A percentile compares a stretch with the other conserved stretches of the same genome.
Conservation (phyloP, 2,888 invertebrate genomes). For the Ischnus inquisitorius region DNA sequence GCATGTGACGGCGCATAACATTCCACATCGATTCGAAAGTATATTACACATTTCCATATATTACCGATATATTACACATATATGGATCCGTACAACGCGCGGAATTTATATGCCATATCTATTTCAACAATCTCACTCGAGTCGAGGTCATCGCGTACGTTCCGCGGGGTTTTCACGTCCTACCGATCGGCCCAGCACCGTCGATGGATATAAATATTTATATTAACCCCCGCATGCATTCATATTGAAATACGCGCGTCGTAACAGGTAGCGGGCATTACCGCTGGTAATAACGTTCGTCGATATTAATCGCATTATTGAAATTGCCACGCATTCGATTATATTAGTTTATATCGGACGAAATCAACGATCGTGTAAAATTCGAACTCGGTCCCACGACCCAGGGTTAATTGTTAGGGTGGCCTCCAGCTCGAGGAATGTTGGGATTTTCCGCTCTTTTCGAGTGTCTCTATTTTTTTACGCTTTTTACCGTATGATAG, state of each 20-base stretch:
- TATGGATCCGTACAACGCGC: not conserved
- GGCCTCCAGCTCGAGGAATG: not conserved
- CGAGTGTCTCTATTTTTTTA: no score
- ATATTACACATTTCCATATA: slow-evolving; percentile 35
- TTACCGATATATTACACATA: slow-evolving; percentile 30
- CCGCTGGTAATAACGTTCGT: slow-evolving; percentile 47
- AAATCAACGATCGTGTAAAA: not conserved
- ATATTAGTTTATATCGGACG: slow-evolving; percentile 28
- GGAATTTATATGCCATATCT: slow-evolving; percentile 38
- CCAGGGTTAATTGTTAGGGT: not conserved
- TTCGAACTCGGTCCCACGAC: not conserved
- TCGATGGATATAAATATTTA: slow-evolving; percentile 57
- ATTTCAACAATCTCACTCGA: slow-evolving; percentile 40
- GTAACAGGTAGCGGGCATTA: slow-evolving; percentile 30
- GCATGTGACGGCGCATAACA: slow-evolving; percentile 4
- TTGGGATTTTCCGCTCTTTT: no score
- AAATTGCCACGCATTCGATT: slow-evolving; percentile 53
- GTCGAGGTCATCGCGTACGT: slow-evolving; percentile 33
- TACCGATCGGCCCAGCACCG: not conserved
- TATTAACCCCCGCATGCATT: slow-evolving; percentile 42
- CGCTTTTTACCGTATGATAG: not conserved
- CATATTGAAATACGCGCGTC: slow-evolving; percentile 31
- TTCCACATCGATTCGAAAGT: slow-evolving; percentile 17
- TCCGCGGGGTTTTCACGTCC: not conserved
- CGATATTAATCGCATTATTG: slow-evolving; percentile 61